These are phyloP conservation scores for Ectropis crepuscularia DNA, from an alignment of 2,888 invertebrate species.

Conservation along the genomic window DNA sequence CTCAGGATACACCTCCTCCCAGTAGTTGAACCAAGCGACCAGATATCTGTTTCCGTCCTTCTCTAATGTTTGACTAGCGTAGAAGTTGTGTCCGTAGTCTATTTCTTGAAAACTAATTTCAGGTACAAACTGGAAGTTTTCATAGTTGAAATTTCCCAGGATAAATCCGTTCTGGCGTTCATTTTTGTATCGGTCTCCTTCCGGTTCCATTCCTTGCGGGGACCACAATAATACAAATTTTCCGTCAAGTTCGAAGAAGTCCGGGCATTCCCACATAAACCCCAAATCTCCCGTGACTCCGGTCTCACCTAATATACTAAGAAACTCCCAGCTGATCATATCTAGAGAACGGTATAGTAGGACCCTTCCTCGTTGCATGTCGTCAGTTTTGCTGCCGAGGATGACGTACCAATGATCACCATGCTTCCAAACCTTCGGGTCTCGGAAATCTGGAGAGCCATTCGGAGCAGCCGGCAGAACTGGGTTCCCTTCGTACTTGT, in stretches of 20 bases:
- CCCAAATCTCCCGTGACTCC: constrained; percentile 58
- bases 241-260: constrained; percentile 76
- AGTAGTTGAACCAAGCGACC: constrained; percentile 77
- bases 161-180: constrained; percentile 72
- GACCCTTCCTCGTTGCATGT: constrained; percentile 64
- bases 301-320: constrained; percentile 69
- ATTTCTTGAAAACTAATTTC: constrained; percentile 72
- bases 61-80: constrained; percentile 73
- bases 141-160: constrained; percentile 74
- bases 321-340: constrained; percentile 69
- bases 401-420: constrained; percentile 73
- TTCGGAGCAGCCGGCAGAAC: constrained; percentile 66
- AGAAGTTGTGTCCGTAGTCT: constrained; percentile 79
- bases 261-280: constrained; percentile 84
- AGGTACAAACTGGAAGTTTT: constrained; percentile 67
- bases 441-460: constrained; percentile 75
- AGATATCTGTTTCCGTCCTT: constrained; percentile 66
- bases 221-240: constrained; percentile 75
- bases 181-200: constrained; percentile 75
- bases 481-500: constrained; percentile 73
- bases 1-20: constrained; percentile 71
- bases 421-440: constrained; percentile 78
- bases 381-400: constrained; percentile 69
- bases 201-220: constrained; percentile 69
- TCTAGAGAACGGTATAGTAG: constrained; percentile 73